Base-by-base conservation (phyloP, 2,113 vertebrate genomes). In the Calyptommatus sinebrachiatus region DNA sequence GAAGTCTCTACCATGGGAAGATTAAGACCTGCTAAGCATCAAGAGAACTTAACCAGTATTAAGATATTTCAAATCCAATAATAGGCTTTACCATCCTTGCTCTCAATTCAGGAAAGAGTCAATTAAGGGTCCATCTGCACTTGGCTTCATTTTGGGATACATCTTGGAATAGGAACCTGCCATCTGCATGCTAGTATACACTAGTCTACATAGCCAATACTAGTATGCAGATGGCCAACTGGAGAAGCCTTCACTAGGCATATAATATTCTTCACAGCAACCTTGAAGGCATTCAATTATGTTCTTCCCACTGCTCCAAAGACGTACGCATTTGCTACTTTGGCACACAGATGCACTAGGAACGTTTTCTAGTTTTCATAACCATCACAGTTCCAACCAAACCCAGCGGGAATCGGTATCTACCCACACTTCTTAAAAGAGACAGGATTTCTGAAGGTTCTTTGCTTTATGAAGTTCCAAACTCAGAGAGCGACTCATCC, bases 401-500 rank as follows among this genome's bases (percentile, higher is more conserved):
- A 5, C 8, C 1, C 18, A 28, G 45, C 4, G 26, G 35, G 31
- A 41, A 8, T 1, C 8, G 22, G 10, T 0, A 0, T 57, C 1
- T 0, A 20, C 14, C 7, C 21, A 6, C n/a, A 57, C 26, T 12
- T 6, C 1, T 94, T 92, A 97, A 91, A 94, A 93, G 85, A 92
- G 94, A 88, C 93, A 95, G 86, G 95, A 95, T 71, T 93, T 73
- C 8, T 91, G 73, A 21, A 95, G 93, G 45, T 61, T 29, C 5
- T 80, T 82, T 0, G 91, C 89, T 69, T 91, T 89, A 85, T 91
- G 85, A 78, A 97, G 94, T 16, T 96, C 95, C 0, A 91, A 45
- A 0, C 93, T 89, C 82, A 99, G 93, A 0, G 90, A 94, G 41
- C 79, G 91, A 82, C 95, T 93, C 93, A 99, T 94, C 84, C 90